Evolutionary conservation across 1,140 invertebrate species (phyloP).

Genomic region (Orchesella cincta): DNA sequence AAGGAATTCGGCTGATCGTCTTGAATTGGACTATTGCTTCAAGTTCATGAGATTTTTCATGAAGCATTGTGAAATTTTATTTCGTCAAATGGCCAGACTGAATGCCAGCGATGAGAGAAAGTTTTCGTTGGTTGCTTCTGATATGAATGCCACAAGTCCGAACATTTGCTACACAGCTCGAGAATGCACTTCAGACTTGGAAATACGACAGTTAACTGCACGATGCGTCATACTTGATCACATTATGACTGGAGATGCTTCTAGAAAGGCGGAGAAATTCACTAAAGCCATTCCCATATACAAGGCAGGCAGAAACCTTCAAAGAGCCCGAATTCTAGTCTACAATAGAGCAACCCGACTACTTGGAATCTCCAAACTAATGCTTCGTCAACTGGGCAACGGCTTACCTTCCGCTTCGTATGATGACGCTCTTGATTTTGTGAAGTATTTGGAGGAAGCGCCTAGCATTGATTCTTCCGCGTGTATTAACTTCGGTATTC

Average conservation of each 20-base stretch:
- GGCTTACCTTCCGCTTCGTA: neutral
- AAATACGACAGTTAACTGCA: neutral
- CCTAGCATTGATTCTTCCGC: neutral
- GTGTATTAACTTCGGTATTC: neutral
- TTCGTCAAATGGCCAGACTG: neutral
- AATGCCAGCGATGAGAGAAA: neutral
- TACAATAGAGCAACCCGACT: neutral
- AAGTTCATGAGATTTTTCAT: neutral
- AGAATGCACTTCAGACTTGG: neutral
- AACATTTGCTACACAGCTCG: neutral
- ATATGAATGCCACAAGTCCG: neutral
- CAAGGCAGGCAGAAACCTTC: neutral
- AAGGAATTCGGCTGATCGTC: neutral
- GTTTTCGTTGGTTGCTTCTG: neutral
- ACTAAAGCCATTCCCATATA: neutral
- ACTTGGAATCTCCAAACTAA: neutral
- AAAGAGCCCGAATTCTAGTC: neutral
- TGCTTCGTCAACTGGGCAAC: neutral
- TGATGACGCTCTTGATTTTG: neutral
- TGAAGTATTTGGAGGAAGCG: neutral
- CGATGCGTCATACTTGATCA: neutral
- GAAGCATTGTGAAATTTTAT: neutral
- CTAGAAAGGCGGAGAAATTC: neutral
- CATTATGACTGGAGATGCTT: neutral
- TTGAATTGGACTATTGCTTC: neutral